These are phyloP conservation scores for Meriones unguiculatus DNA, from an alignment of 2,113 vertebrate genomes.

Conservation along the genomic window DNA sequence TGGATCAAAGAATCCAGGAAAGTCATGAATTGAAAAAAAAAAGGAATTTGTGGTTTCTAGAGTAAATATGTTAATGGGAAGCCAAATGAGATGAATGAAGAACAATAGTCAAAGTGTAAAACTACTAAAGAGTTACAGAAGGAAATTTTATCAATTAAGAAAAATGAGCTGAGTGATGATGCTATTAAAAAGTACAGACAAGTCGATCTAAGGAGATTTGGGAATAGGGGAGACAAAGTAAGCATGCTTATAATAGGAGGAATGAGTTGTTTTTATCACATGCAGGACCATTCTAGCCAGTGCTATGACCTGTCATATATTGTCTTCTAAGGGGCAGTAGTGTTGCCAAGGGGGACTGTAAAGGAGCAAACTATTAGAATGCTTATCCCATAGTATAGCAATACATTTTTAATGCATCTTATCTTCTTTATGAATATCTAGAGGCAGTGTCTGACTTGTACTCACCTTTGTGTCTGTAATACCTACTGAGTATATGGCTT, in stretches of 20 bases:
- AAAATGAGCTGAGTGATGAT: neutral
- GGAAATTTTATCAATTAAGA: neutral
- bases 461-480: slow-evolving; percentile 17
- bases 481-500: neutral
- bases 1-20: neutral
- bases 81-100: neutral
- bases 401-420: neutral
- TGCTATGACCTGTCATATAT: neutral
- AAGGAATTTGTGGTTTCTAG: neutral
- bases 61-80: neutral
- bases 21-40: neutral
- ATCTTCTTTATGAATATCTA: slow-evolving; percentile 7
- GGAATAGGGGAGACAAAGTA: neutral
- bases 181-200: neutral
- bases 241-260: neutral
- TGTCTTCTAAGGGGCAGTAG: neutral
- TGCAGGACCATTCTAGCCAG: neutral
- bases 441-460: neutral
- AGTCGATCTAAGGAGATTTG: neutral
- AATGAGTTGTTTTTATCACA: neutral
- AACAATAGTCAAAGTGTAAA: neutral
- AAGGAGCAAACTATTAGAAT: slow-evolving; percentile 14
- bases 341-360: neutral
- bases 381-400: neutral
- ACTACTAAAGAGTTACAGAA: neutral